phyloP scores from a whole-genome alignment of 2,113 vertebrate genomes.

The Cisticola juncidis region DNA sequence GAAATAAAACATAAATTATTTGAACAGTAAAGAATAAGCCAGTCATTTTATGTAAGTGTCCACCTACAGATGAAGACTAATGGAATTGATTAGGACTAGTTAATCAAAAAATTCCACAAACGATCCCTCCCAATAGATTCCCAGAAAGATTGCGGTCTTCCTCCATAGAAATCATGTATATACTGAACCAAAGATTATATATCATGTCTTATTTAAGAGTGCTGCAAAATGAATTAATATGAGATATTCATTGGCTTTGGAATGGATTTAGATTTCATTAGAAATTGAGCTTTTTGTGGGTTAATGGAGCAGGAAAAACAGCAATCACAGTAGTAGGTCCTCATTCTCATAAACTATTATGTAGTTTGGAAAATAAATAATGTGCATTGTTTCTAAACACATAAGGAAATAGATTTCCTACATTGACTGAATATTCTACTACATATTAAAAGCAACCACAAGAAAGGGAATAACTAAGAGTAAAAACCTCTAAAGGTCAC shows the following conservation, averaged over 20 bases:
- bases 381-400: background rate
- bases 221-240: background rate
- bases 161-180: background rate
- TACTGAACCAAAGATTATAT: background rate
- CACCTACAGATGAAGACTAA: background rate
- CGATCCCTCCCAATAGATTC: background rate
- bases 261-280: background rate
- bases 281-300: background rate
- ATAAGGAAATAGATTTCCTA: background rate
- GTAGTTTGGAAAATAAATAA: background rate
- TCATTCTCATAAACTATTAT: background rate
- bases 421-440: background rate
- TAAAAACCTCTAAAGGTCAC: background rate
- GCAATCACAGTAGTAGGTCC: background rate
- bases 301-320: background rate
- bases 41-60: background rate
- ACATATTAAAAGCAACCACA: background rate
- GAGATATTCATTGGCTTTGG: background rate
- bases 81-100: background rate
- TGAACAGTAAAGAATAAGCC: background rate
- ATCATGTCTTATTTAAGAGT: background rate
- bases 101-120: background rate
- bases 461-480: background rate
- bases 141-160: background rate
- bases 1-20: background rate